A percentile compares a stretch with the other conserved stretches of the same genome.
These are phyloP conservation scores for Pteropus rufus DNA, from an alignment of 2,797 vertebrate genomes.

Conservation along the genomic window DNA sequence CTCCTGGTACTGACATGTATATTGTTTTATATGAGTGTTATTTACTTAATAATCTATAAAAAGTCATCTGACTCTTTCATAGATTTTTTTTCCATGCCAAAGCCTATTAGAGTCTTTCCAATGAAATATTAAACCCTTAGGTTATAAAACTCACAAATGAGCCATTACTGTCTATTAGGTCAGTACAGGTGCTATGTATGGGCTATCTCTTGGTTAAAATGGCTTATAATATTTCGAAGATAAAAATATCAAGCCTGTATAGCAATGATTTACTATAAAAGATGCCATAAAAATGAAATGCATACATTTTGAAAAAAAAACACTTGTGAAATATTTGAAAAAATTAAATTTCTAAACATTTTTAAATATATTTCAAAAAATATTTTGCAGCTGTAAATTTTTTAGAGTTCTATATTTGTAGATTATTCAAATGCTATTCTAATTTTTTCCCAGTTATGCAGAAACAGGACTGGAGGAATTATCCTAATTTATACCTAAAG, in stretches of 20 bases:
- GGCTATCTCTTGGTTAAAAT: slow-evolving; percentile 41
- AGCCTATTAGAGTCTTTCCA: slow-evolving; percentile 16
- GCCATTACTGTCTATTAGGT: slow-evolving; percentile 57
- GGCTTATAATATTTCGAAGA: slow-evolving; percentile 36
- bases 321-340: neutral
- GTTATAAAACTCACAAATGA: slow-evolving; percentile 67
- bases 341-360: neutral
- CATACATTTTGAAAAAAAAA: neutral
- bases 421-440: slow-evolving; percentile 24
- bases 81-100: slow-evolving; percentile 37
- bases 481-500: slow-evolving; percentile 1
- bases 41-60: slow-evolving; percentile 55
- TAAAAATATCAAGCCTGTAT: slow-evolving; percentile 28
- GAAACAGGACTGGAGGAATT: neutral
- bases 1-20: neutral
- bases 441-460: neutral
- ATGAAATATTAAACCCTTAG: slow-evolving; percentile 45
- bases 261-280: slow-evolving; percentile 14
- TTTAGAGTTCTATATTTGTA: slow-evolving; percentile 15
- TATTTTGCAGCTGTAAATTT: neutral
- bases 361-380: slow-evolving; percentile 1
- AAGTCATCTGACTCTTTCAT: neutral
- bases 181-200: neutral
- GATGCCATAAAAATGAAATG: slow-evolving; percentile 21
- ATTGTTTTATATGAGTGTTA: slow-evolving; percentile 36